A percentile compares a stretch with the other conserved stretches of the same genome.
Evolutionary conservation across 1,140 invertebrate genomes (phyloP).

Genomic region (Lepidotrigona ventralis): DNA sequence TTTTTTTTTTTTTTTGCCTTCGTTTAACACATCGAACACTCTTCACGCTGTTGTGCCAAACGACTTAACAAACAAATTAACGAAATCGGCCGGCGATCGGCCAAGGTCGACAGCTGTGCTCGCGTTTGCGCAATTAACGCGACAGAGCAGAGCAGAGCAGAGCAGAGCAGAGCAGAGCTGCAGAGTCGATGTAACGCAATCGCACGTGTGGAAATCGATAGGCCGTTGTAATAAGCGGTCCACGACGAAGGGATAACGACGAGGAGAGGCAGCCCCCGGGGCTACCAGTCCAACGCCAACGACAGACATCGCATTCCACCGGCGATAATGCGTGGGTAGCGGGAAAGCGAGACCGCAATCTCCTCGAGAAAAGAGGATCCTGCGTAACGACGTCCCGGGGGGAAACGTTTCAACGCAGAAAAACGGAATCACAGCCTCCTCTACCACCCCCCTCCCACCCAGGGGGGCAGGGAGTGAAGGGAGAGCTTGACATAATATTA

Average conservation of each 20-base stretch:
- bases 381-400: constrained; percentile 18
- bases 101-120: constrained; percentile 38
- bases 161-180: background rate
- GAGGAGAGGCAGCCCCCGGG: background rate
- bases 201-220: constrained; percentile 51
- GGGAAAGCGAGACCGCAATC: constrained; percentile 44
- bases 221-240: constrained; percentile 20
- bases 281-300: background rate
- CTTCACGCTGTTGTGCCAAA: background rate
- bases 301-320: constrained; percentile 31
- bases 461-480: too few relatives aligned
- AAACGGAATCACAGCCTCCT: background rate
- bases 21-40: background rate
- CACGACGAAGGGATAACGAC: background rate
- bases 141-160: background rate
- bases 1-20: too few relatives aligned
- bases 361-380: constrained; percentile 36
- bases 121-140: constrained; percentile 49
- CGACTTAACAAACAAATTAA: background rate
- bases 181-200: constrained; percentile 43
- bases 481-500: background rate
- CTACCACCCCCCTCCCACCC: too few relatives aligned
- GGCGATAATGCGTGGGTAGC: constrained; percentile 50
- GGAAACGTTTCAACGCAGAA: background rate
- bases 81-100: constrained; percentile 2